A percentile compares a stretch with the other conserved stretches of the same genome.
Evolutionary conservation across 2,888 invertebrate genomes (phyloP).

Genomic region (Cryptops parisi): DNA sequence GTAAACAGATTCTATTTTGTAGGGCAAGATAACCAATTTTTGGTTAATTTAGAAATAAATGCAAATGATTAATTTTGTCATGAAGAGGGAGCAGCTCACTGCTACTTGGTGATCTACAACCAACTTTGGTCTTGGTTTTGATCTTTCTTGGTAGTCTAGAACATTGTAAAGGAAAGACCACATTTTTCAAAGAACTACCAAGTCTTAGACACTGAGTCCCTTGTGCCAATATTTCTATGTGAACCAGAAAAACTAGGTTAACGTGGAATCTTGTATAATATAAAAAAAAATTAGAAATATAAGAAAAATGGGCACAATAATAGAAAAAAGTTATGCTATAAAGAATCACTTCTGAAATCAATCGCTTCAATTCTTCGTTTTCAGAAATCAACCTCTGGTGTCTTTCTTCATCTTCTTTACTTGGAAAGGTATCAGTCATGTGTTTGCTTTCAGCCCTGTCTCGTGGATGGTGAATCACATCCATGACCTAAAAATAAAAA

Average conservation of each 20-base stretch:
- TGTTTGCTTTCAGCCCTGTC: constrained; percentile 47
- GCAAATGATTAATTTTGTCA: no score
- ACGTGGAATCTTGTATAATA: neutral
- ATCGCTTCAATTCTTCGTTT: constrained; percentile 90
- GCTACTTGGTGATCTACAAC: no score
- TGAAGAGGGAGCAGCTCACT: no score
- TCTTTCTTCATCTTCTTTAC: constrained; percentile 76
- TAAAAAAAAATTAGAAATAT: neutral
- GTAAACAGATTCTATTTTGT: no score
- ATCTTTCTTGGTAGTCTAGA: no score
- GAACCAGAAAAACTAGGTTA: neutral
- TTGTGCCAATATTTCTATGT: neutral
- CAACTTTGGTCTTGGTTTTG: no score
- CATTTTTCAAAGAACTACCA: no score
- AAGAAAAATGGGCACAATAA: neutral
- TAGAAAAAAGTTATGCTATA: no score
- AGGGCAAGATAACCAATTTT: no score
- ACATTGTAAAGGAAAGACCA: no score
- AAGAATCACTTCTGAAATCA: constrained; percentile 65
- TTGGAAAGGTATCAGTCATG: constrained; percentile 31
- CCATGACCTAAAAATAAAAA: constrained; percentile 49
- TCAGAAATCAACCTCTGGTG: constrained; percentile 83
- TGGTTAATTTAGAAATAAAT: no score
- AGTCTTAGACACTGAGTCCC: neutral
- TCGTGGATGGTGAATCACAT: constrained; percentile 73